Evolutionary conservation across 30 jellyfish, hydroid and myxozoan species (phyloP), one percentile per base, ranked within the genome.

Genomic region (Sanderia malayensis): DNA sequence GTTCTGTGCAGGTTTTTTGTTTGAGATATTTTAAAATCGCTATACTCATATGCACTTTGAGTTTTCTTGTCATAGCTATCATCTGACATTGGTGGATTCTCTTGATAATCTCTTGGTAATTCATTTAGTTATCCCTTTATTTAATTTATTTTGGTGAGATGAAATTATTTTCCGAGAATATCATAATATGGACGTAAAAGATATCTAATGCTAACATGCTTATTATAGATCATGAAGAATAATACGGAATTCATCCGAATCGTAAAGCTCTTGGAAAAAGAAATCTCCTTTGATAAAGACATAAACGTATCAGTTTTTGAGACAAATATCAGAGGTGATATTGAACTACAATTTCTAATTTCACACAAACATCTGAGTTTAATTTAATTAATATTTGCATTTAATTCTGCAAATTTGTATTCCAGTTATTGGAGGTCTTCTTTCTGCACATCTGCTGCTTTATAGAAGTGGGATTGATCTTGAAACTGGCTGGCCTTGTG

Each of bases 281-380:
- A 83, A 44, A 46, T 90, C 67, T 59, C 87, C 31, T 90, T 90
- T 84, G 98, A 90, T n/a, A 62, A 44, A 34, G 98, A 90, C 66
- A 84, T 90, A 25, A 90, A 90, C 71, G 95, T 90, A 7, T 89
- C 97, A 0, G 95, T 89, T 2, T 89, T 89, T 82, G 97, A 89
- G 52, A 89, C 97, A 25, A 89, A 89, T 49, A 89, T 89, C 8
- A 61, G 97, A 68, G 95, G 96, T 86, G 34, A 84, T 49, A n/a
- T n/a, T n/a, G n/a, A n/a, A n/a, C n/a, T n/a, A n/a, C n/a, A n/a
- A n/a, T n/a, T n/a, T n/a, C n/a, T n/a, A n/a, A n/a, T n/a, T n/a
- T n/a, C n/a, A n/a, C n/a, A n/a, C n/a, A n/a, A n/a, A n/a, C n/a
- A n/a, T n/a, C n/a, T n/a, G n/a, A n/a, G n/a, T n/a, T n/a, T n/a